These are phyloP conservation scores for Enoplolaimus lenunculus DNA, from an alignment of 2,888 invertebrate species.

Conservation along the genomic window DNA sequence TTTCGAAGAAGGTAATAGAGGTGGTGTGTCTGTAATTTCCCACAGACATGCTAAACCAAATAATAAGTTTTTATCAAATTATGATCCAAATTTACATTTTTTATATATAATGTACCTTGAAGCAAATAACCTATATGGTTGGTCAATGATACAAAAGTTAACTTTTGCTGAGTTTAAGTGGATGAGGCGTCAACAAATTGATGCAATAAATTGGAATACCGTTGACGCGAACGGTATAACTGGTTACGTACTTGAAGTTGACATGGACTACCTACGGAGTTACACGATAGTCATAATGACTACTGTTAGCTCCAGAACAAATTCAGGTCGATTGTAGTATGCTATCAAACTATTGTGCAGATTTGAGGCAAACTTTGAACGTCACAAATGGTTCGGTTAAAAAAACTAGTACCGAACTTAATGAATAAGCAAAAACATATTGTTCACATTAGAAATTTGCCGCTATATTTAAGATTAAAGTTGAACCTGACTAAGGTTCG, in stretches of 20 bases:
- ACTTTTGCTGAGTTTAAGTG: not conserved
- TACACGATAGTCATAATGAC: constrained; percentile 2
- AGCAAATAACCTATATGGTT: constrained; percentile 10
- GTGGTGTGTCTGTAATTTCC: not conserved
- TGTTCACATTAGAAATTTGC: not conserved
- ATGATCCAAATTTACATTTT: not conserved
- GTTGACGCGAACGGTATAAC: not conserved
- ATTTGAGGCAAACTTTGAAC: not conserved
- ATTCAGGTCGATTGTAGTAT: not conserved
- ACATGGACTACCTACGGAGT: not conserved
- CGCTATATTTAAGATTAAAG: not conserved
- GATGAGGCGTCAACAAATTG: not conserved
- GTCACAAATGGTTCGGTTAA: not conserved
- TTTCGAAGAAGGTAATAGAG: not conserved
- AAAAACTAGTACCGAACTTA: constrained; percentile 3
- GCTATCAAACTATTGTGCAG: not conserved
- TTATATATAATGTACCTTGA: not conserved
- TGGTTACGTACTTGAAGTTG: constrained; percentile 5
- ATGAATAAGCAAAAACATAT: not conserved
- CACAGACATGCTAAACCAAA: constrained; percentile 2
- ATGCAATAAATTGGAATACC: not conserved
- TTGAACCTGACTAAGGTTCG: constrained; percentile 1
- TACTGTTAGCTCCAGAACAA: not conserved
- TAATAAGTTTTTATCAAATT: not conserved
- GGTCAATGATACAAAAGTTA: constrained; percentile 5